Evolutionary conservation across 1,140 invertebrate species (phyloP).

Genomic region (Lepidotrigona ventralis): DNA sequence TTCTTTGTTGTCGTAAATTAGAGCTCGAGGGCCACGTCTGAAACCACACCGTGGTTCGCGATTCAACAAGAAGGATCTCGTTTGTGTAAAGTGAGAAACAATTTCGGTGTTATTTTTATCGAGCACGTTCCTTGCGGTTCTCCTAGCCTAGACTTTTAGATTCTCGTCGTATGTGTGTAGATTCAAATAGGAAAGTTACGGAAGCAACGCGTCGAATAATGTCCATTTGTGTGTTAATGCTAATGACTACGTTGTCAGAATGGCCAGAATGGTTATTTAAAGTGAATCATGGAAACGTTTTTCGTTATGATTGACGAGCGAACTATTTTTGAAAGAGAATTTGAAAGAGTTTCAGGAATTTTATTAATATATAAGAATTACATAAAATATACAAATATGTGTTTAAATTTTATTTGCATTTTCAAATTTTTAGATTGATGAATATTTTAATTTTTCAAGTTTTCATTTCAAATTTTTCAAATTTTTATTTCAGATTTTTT

Average conservation of each 20-base stretch:
- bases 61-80: background rate
- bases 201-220: background rate
- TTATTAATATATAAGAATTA: no score
- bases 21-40: conserved; percentile 27
- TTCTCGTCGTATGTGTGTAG: background rate
- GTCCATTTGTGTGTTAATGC: background rate
- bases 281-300: background rate
- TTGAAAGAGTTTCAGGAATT: no score
- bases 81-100: background rate
- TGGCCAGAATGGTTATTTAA: background rate
- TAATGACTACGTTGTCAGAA: conserved; percentile 1
- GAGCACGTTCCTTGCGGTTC: conserved; percentile 3
- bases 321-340: background rate
- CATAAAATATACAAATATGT: no score
- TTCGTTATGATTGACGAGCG: background rate
- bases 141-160: background rate
- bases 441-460: background rate
- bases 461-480: background rate
- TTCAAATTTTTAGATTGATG: background rate
- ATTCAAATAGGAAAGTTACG: background rate
- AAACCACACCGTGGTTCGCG: background rate
- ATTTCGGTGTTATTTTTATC: conserved; percentile 39
- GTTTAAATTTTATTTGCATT: background rate
- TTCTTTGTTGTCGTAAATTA: conserved; percentile 28
- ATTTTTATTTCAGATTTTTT: no score